These are phyloP conservation scores for Cremastinae sp. DNA, from an alignment of 2,888 invertebrate species.

Conservation along the genomic window DNA sequence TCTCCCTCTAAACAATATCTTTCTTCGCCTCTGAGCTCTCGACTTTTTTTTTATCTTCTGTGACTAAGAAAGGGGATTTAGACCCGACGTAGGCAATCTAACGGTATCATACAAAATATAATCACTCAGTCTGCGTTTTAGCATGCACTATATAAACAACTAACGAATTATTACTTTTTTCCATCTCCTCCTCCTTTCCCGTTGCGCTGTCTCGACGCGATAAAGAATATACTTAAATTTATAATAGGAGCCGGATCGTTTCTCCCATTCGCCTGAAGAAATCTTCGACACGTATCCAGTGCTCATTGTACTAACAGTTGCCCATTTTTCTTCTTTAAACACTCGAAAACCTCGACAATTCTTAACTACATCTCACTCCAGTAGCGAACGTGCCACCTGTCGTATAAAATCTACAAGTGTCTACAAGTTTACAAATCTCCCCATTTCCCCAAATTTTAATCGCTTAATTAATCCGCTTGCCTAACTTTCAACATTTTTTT, in stretches of 20 bases:
- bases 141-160: conserved; percentile 62
- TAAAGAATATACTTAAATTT: conserved; percentile 65
- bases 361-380: conserved; percentile 14
- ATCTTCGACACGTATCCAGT: conserved; percentile 66
- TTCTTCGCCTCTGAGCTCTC: neutral
- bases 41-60: conserved; percentile 6
- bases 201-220: neutral
- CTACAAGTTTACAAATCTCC: conserved; percentile 58
- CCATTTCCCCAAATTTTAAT: conserved; percentile 16
- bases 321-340: conserved; percentile 56
- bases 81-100: conserved; percentile 60
- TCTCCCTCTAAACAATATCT: conserved; percentile 5
- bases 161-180: conserved; percentile 15
- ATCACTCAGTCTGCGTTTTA: conserved; percentile 60
- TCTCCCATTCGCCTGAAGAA: conserved; percentile 55
- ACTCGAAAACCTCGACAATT: conserved; percentile 32
- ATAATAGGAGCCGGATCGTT: conserved; percentile 69
- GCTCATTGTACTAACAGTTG: conserved; percentile 72
- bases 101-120: conserved; percentile 62
- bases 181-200: neutral
- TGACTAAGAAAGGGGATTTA: conserved; percentile 47
- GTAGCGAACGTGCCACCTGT: conserved; percentile 34
- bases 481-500: conserved; percentile 1
- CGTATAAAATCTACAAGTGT: conserved; percentile 69
- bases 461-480: neutral